phyloP scores from a whole-genome alignment of 2,113 vertebrate genomes.

The Oryzias melastigma region DNA sequence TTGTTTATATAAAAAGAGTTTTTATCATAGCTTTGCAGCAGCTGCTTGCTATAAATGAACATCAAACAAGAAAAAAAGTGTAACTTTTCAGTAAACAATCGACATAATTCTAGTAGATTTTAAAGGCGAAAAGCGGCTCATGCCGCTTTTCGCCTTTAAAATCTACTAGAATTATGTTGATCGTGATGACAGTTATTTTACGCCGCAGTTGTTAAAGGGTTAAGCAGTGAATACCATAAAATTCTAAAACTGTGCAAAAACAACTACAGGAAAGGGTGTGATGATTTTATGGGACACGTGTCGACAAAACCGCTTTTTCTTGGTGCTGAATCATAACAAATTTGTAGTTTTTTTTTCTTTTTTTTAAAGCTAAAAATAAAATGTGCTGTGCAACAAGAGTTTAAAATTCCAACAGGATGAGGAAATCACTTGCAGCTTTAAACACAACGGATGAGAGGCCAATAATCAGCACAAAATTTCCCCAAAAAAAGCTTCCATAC shows the following conservation, averaged over 20 bases:
- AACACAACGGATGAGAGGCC: constrained; percentile 15
- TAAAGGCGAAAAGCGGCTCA: no score
- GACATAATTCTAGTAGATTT: no score
- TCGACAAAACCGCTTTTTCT: neutral
- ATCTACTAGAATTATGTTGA: no score
- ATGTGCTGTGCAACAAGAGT: neutral
- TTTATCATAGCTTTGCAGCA: constrained; percentile 39
- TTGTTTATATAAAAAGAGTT: constrained; percentile 58
- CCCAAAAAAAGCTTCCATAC: constrained; percentile 3
- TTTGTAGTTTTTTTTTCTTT: neutral
- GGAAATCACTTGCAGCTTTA: neutral
- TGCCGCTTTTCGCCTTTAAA: no score
- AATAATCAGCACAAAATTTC: constrained; percentile 9
- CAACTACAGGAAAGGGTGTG: constrained; percentile 42
- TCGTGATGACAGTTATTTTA: no score
- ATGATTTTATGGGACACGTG: constrained; percentile 6
- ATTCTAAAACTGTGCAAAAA: constrained; percentile 37
- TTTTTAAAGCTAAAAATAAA: neutral
- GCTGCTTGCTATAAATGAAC: constrained; percentile 49
- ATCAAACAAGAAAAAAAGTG: constrained; percentile 15
- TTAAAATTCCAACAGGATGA: neutral
- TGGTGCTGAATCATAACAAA: neutral
- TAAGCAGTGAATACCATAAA: constrained; percentile 1
- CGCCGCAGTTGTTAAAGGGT: constrained; percentile 5
- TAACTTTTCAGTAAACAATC: constrained; percentile 1